Evolutionary conservation across 2,113 vertebrate genomes (phyloP).

Genomic region (Catagonus wagneri): DNA sequence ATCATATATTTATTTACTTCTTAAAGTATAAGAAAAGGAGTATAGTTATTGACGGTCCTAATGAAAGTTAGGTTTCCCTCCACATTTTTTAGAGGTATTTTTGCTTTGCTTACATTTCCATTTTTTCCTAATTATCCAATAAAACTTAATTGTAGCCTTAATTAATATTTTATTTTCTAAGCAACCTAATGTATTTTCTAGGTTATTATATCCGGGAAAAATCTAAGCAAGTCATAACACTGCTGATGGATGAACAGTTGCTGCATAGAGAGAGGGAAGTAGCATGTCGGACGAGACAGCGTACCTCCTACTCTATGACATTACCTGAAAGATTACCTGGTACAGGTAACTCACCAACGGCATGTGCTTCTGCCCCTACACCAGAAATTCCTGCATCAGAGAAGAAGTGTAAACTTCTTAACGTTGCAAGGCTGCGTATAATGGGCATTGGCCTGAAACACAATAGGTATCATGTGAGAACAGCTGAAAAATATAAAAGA

Average conservation of each 20-base stretch:
- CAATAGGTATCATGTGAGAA: conserved; percentile 58
- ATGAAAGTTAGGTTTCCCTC: background rate
- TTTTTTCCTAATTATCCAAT: conserved; percentile 39
- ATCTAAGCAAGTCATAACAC: conserved; percentile 80
- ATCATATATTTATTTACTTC: background rate
- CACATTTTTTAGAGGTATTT: background rate
- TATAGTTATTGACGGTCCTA: background rate
- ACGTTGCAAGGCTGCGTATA: conserved; percentile 39
- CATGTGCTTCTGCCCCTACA: conserved; percentile 56
- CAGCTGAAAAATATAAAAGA: conserved; percentile 36
- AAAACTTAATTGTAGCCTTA: conserved; percentile 8
- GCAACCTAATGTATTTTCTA: conserved; percentile 65
- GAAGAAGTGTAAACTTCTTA: conserved; percentile 54
- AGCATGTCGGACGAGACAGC: conserved; percentile 70
- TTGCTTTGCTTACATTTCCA: conserved; percentile 34
- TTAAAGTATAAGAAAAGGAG: conserved; percentile 8
- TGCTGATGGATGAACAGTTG: conserved; percentile 82
- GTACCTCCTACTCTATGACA: conserved; percentile 62
- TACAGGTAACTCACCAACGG: conserved; percentile 41
- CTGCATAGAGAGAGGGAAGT: conserved; percentile 80
- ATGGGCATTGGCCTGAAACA: background rate
- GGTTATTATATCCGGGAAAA: conserved; percentile 82
- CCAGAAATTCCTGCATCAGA: conserved; percentile 60
- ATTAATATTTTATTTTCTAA: conserved; percentile 44
- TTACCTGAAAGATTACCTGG: conserved; percentile 56